Evolutionary conservation across 2,888 invertebrate genomes (phyloP).

Genomic region (Zootermopsis nevadensis): DNA sequence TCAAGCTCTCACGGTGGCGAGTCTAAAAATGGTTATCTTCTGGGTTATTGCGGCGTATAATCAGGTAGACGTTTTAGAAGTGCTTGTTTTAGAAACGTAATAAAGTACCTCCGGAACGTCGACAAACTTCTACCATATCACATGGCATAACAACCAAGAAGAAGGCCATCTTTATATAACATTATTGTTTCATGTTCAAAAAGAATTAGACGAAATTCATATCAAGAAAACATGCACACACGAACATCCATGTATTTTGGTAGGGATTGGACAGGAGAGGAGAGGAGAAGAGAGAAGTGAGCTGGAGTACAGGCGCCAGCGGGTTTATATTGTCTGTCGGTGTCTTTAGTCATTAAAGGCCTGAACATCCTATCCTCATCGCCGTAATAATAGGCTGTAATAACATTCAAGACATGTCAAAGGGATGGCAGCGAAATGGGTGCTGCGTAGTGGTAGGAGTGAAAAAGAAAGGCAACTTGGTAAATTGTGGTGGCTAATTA

Average conservation of each 20-base stretch:
- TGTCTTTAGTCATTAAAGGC: conserved; percentile 35
- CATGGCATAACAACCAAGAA: too few relatives aligned
- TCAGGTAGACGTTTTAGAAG: too few relatives aligned
- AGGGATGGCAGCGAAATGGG: conserved; percentile 5
- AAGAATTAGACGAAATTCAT: background rate
- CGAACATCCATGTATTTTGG: background rate
- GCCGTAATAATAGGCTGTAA: conserved; percentile 42
- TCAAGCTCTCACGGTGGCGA: too few relatives aligned
- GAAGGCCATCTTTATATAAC: too few relatives aligned
- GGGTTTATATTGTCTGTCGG: conserved; percentile 37
- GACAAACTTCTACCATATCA: too few relatives aligned
- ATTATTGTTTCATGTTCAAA: background rate
- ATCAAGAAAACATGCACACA: background rate
- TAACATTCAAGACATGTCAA: conserved; percentile 44
- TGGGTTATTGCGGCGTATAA: too few relatives aligned
- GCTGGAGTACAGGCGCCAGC: conserved; percentile 18
- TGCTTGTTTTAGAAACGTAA: too few relatives aligned
- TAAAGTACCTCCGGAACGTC: too few relatives aligned
- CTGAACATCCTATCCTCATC: conserved; percentile 38
- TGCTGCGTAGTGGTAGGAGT: background rate
- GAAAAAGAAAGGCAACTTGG: conserved; percentile 31
- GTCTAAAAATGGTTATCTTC: too few relatives aligned
- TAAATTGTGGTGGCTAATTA: conserved; percentile 42
- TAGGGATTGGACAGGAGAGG: too few relatives aligned
- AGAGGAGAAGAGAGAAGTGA: background rate